Evolutionary conservation across 2,888 invertebrate genomes (phyloP).

Genomic region (Oxystoma pomonae): DNA sequence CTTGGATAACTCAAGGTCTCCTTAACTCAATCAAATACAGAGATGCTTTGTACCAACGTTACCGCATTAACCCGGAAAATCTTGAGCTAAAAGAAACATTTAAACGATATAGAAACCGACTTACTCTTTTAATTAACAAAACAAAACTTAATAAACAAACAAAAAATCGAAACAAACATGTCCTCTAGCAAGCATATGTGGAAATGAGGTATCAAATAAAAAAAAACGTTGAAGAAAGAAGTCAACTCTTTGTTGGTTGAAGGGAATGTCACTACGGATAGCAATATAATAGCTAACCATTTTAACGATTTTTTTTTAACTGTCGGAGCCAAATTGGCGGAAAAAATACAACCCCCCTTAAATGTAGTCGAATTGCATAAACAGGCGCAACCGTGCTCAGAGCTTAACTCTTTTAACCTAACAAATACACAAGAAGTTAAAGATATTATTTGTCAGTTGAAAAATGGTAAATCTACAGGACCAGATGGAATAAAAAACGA

Average conservation of each 20-base stretch:
- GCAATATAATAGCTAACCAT: neutral
- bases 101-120: neutral
- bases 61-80: neutral
- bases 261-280: neutral
- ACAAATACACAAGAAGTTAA: neutral
- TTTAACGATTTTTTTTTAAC: neutral
- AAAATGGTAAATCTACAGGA: neutral
- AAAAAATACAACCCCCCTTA: neutral
- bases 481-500: neutral
- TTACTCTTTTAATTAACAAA: neutral
- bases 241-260: neutral
- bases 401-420: no score
- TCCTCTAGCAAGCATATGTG: neutral
- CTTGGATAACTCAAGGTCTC: neutral
- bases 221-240: no score
- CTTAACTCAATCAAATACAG: neutral
- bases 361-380: no score
- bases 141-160: neutral
- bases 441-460: neutral
- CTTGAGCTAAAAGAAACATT: neutral
- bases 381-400: no score
- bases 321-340: neutral
- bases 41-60: neutral
- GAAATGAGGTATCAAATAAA: neutral
- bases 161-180: neutral